These are phyloP conservation scores for Solenopsis invicta DNA, from an alignment of 1,140 invertebrate genomes.

Conservation along the genomic window DNA sequence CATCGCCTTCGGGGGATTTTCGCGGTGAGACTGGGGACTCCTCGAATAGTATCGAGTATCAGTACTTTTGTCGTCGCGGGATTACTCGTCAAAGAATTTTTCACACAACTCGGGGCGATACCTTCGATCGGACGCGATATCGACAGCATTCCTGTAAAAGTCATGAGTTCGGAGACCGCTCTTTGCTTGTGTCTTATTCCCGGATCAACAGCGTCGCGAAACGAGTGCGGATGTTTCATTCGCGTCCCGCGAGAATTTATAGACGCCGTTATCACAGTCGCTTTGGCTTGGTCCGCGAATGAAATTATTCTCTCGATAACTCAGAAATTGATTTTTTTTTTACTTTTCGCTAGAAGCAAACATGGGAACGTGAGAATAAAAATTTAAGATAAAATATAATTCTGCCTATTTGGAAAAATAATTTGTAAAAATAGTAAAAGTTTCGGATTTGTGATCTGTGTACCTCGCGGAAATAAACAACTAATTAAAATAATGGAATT, in stretches of 20 bases:
- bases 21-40: conserved; percentile 50
- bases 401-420: neutral
- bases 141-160: conserved; percentile 54
- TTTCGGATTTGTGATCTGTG: neutral
- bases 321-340: conserved; percentile 4
- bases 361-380: neutral
- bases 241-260: conserved; percentile 36
- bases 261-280: conserved; percentile 32
- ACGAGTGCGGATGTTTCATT: conserved; percentile 31
- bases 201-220: conserved; percentile 36
- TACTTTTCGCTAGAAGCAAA: neutral
- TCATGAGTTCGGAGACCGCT: conserved; percentile 46
- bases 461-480: neutral
- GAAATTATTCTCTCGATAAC: conserved; percentile 41
- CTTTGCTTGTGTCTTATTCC: conserved; percentile 52
- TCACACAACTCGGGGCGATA: conserved; percentile 19
- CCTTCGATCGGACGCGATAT: conserved; percentile 30
- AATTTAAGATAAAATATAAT: neutral
- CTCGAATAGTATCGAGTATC: conserved; percentile 65
- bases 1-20: conserved; percentile 67
- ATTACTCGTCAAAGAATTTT: conserved; percentile 59
- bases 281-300: conserved; percentile 7
- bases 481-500: neutral
- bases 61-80: conserved; percentile 37
- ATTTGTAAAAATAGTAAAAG: neutral